phyloP scores from a whole-genome alignment of 2,113 vertebrate species.

The Maccullochella peelii region DNA sequence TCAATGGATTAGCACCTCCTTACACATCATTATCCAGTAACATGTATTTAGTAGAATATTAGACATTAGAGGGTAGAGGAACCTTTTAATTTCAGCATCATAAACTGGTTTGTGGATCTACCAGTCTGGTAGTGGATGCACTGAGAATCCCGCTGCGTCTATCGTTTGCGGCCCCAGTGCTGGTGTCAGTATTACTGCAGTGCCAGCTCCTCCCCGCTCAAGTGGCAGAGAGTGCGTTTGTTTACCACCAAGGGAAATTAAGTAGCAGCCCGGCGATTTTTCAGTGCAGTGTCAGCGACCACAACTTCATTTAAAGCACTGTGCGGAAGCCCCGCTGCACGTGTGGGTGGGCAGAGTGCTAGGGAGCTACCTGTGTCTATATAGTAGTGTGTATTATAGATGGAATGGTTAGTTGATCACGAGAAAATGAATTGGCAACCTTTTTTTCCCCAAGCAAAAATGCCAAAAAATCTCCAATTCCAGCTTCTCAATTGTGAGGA shows the following conservation, averaged over 20 bases:
- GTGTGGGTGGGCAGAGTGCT: slow-evolving; percentile 40
- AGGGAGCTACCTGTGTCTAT: slow-evolving; percentile 26
- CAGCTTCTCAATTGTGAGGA: too few relatives aligned
- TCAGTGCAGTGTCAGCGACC: slow-evolving; percentile 72
- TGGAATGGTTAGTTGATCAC: too few relatives aligned
- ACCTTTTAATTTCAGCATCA: slow-evolving; percentile 44
- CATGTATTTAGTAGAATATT: slow-evolving; percentile 39
- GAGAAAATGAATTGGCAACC: too few relatives aligned
- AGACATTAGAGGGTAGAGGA: slow-evolving; percentile 2
- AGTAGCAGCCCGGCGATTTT: slow-evolving; percentile 61
- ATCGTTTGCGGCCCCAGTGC: slow-evolving; percentile 39
- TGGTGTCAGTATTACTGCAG: slow-evolving; percentile 63
- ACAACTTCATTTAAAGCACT: slow-evolving; percentile 43
- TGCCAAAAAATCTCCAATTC: too few relatives aligned
- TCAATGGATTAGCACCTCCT: slow-evolving; percentile 50
- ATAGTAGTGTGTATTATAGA: too few relatives aligned
- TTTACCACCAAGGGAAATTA: slow-evolving; percentile 81
- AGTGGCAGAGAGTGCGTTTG: slow-evolving; percentile 64
- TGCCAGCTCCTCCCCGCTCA: slow-evolving; percentile 62
- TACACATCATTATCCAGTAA: slow-evolving; percentile 48
- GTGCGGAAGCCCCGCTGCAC: slow-evolving; percentile 29
- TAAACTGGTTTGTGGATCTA: slow-evolving; percentile 27
- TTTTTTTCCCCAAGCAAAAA: too few relatives aligned
- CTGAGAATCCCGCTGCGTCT: slow-evolving; percentile 38
- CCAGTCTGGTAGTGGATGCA: slow-evolving; percentile 1